Conservation (phyloP, 2,113 vertebrate species). For the Oryzias melastigma region DNA sequence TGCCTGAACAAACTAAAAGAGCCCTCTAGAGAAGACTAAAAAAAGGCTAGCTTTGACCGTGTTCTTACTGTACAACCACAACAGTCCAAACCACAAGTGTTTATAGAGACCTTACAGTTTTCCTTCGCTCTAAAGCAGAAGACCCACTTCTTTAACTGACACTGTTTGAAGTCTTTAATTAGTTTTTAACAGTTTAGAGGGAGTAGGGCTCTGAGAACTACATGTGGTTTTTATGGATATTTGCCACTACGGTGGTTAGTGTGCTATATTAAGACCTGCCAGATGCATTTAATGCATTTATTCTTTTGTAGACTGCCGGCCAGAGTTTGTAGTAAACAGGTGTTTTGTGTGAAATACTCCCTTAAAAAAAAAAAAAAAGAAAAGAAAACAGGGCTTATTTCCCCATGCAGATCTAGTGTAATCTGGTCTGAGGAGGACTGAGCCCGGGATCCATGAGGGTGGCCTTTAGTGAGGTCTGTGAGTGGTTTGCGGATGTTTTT, state of each 20-base stretch:
- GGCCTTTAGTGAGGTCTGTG: constrained; percentile 8
- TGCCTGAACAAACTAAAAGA: constrained; percentile 28
- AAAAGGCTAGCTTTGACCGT: constrained; percentile 50
- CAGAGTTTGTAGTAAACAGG: constrained; percentile 69
- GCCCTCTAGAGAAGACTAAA: constrained; percentile 15
- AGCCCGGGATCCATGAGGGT: constrained; percentile 3
- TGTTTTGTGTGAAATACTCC: constrained; percentile 52
- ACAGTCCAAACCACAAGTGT: constrained; percentile 54
- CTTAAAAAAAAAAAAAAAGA: constrained; percentile 23
- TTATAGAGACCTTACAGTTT: constrained; percentile 62
- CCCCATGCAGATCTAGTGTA: constrained; percentile 13
- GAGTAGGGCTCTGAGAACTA: constrained; percentile 67
- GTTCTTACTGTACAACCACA: constrained; percentile 60
- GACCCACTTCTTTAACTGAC: constrained; percentile 54
- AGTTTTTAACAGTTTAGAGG: constrained; percentile 62
- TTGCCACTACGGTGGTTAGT: constrained; percentile 64
- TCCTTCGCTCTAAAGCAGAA: constrained; percentile 55
- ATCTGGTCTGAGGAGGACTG: constrained; percentile 6
- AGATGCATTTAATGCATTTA: constrained; percentile 54
- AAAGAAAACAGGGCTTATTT: neutral
- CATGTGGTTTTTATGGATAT: constrained; percentile 73
- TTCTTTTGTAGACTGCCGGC: constrained; percentile 43
- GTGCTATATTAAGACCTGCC: constrained; percentile 65
- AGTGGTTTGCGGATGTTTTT: neutral
- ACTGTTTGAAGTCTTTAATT: constrained; percentile 72